Evolutionary conservation across 2,888 invertebrate genomes (phyloP).

Genomic region (Belgica antarctica): DNA sequence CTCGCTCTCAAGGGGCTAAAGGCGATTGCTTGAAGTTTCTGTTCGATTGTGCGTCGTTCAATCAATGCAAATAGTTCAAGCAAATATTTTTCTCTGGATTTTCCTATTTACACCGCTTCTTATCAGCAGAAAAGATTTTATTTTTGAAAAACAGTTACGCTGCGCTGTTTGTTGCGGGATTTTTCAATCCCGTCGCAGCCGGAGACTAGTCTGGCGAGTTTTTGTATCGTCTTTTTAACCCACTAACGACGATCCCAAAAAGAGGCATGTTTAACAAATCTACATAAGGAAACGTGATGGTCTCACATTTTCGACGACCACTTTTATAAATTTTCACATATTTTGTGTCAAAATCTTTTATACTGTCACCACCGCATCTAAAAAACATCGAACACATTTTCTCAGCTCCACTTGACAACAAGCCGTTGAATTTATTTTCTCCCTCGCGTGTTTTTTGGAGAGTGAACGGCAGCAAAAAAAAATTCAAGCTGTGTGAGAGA

Average conservation of each 20-base stretch:
- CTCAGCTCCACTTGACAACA: not conserved
- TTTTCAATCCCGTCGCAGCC: too few relatives aligned
- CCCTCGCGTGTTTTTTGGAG: not conserved
- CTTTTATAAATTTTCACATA: not conserved
- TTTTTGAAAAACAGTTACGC: too few relatives aligned
- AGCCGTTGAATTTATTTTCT: not conserved
- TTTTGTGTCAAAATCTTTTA: conserved; percentile 1
- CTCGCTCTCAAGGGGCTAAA: not conserved
- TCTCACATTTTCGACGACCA: not conserved
- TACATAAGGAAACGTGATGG: too few relatives aligned
- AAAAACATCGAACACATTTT: not conserved
- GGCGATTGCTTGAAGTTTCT: not conserved
- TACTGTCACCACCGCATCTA: conserved; percentile 5
- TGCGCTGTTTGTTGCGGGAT: too few relatives aligned
- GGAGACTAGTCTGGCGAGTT: too few relatives aligned
- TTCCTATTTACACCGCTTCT: not conserved
- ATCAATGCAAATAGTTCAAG: not conserved
- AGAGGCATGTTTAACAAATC: too few relatives aligned
- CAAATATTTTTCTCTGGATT: not conserved
- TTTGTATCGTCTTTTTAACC: too few relatives aligned
- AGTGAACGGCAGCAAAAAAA: not conserved
- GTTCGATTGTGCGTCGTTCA: not conserved
- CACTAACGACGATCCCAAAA: too few relatives aligned
- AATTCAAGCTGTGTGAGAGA: too few relatives aligned
- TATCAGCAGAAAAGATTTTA: too few relatives aligned